Conservation (phyloP, 2,888 invertebrate species). For the Lagria hirta region DNA sequence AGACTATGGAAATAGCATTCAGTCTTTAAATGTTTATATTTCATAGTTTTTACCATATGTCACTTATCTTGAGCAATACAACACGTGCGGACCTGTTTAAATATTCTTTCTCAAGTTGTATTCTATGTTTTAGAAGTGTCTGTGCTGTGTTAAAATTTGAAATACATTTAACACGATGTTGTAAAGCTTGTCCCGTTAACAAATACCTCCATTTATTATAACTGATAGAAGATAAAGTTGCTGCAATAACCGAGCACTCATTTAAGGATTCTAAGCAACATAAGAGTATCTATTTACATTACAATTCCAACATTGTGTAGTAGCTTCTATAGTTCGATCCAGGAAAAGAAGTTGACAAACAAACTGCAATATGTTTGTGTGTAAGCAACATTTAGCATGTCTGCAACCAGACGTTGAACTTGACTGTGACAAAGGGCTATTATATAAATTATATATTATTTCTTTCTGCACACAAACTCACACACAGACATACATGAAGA, state of each 20-base stretch:
- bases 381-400: conserved; percentile 42
- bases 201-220: conserved; percentile 20
- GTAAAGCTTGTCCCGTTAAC: conserved; percentile 21
- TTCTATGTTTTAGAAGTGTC: conserved; percentile 11
- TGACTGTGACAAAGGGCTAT: conserved; percentile 42
- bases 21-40: too few relatives aligned
- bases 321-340: conserved; percentile 26
- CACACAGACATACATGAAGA: conserved; percentile 21
- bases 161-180: conserved; percentile 15
- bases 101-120: conserved; percentile 16
- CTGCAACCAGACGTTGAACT: conserved; percentile 42
- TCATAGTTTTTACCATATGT: too few relatives aligned
- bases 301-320: conserved; percentile 27
- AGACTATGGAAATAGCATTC: too few relatives aligned
- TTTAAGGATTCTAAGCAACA: conserved; percentile 16
- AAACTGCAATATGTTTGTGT: conserved; percentile 35
- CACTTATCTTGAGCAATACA: too few relatives aligned
- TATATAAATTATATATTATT: conserved; percentile 43
- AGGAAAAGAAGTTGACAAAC: conserved; percentile 35
- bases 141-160: conserved; percentile 9
- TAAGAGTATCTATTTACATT: conserved; percentile 20
- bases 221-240: conserved; percentile 14
- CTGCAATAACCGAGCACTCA: conserved; percentile 11
- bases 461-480: conserved; percentile 31
- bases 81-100: too few relatives aligned